phyloP scores from a whole-genome alignment of 2,113 vertebrate genomes.

The Chlorodrepanis virens region DNA sequence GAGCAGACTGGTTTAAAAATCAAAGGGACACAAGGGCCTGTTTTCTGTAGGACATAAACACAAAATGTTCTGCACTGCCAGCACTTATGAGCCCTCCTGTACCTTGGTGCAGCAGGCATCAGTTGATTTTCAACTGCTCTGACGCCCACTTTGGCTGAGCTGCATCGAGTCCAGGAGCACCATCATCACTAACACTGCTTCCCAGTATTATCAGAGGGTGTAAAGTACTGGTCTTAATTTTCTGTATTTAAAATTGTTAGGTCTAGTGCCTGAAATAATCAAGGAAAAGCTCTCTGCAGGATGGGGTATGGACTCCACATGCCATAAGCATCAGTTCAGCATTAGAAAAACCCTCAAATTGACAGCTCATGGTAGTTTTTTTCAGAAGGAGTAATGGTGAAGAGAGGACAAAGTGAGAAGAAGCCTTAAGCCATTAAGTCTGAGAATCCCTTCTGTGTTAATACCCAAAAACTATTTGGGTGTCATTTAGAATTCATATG shows the following conservation, averaged over 20 bases:
- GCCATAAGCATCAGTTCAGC: background rate
- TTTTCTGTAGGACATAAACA: background rate
- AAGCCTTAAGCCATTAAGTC: background rate
- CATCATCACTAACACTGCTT: background rate
- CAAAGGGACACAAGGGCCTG: background rate
- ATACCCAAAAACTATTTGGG: background rate
- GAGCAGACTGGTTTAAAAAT: slow-evolving; percentile 23
- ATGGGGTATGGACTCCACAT: background rate
- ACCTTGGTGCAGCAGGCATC: background rate
- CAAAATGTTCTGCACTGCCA: background rate
- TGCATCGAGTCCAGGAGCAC: background rate
- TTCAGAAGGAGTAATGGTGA: background rate
- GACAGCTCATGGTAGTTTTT: background rate
- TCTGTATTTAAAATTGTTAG: background rate
- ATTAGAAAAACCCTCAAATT: background rate
- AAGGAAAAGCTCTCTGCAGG: background rate
- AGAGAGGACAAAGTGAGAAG: background rate
- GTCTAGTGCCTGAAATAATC: background rate
- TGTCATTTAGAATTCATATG: background rate
- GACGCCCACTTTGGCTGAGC: background rate
- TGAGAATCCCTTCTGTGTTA: background rate
- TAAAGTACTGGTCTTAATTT: background rate
- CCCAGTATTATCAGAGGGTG: background rate
- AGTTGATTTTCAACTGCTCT: background rate
- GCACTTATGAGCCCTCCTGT: background rate